Percentiles rank a stretch among this genome's conserved stretches.
These are phyloP conservation scores for Arge pagana DNA, from an alignment of 2,888 invertebrate species.

Conservation along the genomic window DNA sequence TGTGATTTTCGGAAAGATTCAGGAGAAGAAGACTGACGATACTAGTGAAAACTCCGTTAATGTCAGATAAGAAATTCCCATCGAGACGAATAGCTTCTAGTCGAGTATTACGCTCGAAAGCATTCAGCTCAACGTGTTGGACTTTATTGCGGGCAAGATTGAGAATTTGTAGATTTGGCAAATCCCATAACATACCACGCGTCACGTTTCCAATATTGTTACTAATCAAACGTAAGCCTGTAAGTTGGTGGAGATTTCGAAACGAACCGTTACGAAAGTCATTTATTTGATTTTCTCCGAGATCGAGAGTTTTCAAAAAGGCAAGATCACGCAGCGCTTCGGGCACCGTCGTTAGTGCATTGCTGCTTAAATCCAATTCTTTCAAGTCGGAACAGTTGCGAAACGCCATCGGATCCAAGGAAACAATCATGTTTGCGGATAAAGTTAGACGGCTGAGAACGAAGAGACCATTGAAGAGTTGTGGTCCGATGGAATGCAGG, in stretches of 20 bases:
- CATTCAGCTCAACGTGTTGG: conserved; percentile 80
- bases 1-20: conserved; percentile 87
- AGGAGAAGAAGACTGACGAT: conserved; percentile 84
- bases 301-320: conserved; percentile 84
- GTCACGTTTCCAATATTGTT: conserved; percentile 87
- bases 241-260: conserved; percentile 82
- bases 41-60: conserved; percentile 87
- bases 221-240: conserved; percentile 84
- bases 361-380: conserved; percentile 87
- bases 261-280: conserved; percentile 84
- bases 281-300: conserved; percentile 90
- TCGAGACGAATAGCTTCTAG: conserved; percentile 87
- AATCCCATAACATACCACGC: conserved; percentile 84
- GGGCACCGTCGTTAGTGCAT: conserved; percentile 80
- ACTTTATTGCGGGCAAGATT: conserved; percentile 91
- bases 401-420: conserved; percentile 79
- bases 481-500: conserved; percentile 78
- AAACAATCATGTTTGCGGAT: conserved; percentile 82
- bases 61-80: conserved; percentile 84
- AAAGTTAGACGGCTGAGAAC: conserved; percentile 83
- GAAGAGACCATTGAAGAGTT: conserved; percentile 82
- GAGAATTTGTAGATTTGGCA: conserved; percentile 81
- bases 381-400: conserved; percentile 87
- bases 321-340: conserved; percentile 80
- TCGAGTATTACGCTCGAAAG: conserved; percentile 79